phyloP scores from a whole-genome alignment of 2,888 invertebrate genomes.

The Drosophila peninsularis region DNA sequence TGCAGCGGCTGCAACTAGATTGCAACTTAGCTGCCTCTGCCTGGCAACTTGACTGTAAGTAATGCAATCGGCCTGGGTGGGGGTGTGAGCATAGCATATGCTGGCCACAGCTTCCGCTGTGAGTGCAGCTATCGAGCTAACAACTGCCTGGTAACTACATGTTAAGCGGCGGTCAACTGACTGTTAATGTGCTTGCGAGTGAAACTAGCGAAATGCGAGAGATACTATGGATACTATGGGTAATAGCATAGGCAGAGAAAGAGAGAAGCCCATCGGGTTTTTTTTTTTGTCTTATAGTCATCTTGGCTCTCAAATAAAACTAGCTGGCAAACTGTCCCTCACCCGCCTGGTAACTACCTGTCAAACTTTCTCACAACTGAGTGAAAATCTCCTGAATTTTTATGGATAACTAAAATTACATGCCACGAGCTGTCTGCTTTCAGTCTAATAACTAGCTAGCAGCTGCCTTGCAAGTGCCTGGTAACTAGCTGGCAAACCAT shows the following conservation, averaged over 20 bases:
- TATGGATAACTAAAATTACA: not conserved
- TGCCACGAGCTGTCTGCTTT: not conserved
- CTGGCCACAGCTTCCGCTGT: constrained; percentile 6
- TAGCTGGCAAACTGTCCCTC: not conserved
- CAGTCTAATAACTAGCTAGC: not conserved
- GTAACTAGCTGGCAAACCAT: too few species aligned
- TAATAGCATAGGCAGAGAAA: not conserved
- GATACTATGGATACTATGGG: too few species aligned
- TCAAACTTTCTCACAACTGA: not conserved
- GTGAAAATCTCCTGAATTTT: not conserved
- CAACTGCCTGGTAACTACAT: constrained; percentile 17
- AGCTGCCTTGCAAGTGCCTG: not conserved
- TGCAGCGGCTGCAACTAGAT: constrained; percentile 17
- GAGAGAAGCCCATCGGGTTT: too few species aligned
- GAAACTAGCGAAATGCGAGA: not conserved
- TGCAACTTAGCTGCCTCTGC: constrained; percentile 13
- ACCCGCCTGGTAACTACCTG: not conserved
- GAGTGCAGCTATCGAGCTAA: constrained; percentile 29
- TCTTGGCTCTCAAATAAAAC: not conserved
- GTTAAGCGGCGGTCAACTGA: constrained; percentile 5
- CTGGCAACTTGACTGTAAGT: constrained; percentile 47
- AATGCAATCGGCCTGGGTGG: constrained; percentile 50
- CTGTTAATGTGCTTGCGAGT: not conserved
- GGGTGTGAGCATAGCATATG: not conserved
- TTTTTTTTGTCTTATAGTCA: too few species aligned